Evolutionary conservation across 35 echinoderm and acorn worm genomes (phyloP), one percentile per base, ranked within the genome.

Genomic region (Heliocidaris erythrogramma): DNA sequence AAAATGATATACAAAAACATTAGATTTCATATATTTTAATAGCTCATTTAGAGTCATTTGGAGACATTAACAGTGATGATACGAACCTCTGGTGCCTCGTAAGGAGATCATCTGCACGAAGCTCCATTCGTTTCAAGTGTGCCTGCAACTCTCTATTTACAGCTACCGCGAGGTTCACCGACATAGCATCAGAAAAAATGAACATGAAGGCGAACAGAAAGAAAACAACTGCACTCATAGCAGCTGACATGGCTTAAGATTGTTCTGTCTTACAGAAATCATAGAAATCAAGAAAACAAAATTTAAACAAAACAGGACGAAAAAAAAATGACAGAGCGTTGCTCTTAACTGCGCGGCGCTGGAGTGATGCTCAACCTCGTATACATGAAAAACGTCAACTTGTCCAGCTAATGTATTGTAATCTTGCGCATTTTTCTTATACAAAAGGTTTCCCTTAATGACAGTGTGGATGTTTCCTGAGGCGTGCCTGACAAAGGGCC

Each of bases 201-300:
- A 89, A 89, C 31, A 89, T 31, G 32, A 89, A 89, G 47, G 87
- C 87, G 5, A 89, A 89, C 12, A 89, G 7, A 89, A 89, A 42
- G 14, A 78, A 21, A 27, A n/a, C 21, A 27, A 78, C 14, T 7
- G 5, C 27, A 24, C 65, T 78, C 4, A 8, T 0, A 78, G 27
- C 8, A 78, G 18, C 5, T 21, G 65, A 21, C 65, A 78, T 78
- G 65, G 21, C 27, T 18, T 2, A n/a, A 78, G 27, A n/a, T 78
- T 78, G 18, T n/a, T 24, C 65, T 18, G n/a, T n/a, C n/a, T n/a
- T n/a, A n/a, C n/a, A n/a, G n/a, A n/a, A n/a, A n/a, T n/a, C n/a
- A n/a, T n/a, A n/a, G n/a, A n/a, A n/a, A n/a, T n/a, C n/a, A n/a
- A n/a, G n/a, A n/a, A n/a, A n/a, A n/a, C n/a, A n/a, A n/a, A n/a